phyloP scores from a whole-genome alignment of 2,888 invertebrate genomes.

The Dimorphilus gyrociliatus region DNA sequence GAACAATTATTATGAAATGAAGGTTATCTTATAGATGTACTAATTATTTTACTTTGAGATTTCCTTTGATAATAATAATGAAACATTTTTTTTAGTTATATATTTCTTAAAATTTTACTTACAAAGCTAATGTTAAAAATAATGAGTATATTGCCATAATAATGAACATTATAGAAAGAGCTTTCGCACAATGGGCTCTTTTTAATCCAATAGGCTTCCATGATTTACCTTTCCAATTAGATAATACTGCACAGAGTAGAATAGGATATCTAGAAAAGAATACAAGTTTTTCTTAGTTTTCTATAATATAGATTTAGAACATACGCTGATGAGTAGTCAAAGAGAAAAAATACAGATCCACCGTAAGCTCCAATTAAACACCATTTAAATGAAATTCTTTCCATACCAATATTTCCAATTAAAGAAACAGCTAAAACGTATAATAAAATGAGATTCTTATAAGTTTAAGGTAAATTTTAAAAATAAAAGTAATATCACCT shows the following conservation, averaged over 20 bases:
- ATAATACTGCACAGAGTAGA: constrained; percentile 15
- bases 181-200: constrained; percentile 16
- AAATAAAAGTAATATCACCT: too few relatives aligned
- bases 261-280: too few relatives aligned
- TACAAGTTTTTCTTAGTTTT: too few relatives aligned
- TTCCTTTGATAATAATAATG: neutral
- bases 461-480: constrained; percentile 2
- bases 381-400: constrained; percentile 55
- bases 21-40: neutral
- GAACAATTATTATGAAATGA: too few relatives aligned
- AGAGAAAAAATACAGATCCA: constrained; percentile 46
- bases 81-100: neutral
- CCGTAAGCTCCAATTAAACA: constrained; percentile 56
- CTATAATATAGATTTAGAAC: too few relatives aligned
- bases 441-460: constrained; percentile 55
- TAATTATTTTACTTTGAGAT: neutral
- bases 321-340: constrained; percentile 9
- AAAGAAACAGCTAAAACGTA: constrained; percentile 59
- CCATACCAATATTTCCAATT: constrained; percentile 74
- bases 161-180: constrained; percentile 46
- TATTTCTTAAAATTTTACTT: neutral
- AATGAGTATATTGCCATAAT: constrained; percentile 53
- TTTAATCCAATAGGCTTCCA: constrained; percentile 43
- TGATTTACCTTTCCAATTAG: constrained; percentile 54
- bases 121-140: too few relatives aligned